A percentile compares a stretch with the other conserved stretches of the same genome.
These are phyloP conservation scores for Lithobates sylvaticus DNA, from an alignment of 2,797 vertebrate genomes.

Conservation along the genomic window DNA sequence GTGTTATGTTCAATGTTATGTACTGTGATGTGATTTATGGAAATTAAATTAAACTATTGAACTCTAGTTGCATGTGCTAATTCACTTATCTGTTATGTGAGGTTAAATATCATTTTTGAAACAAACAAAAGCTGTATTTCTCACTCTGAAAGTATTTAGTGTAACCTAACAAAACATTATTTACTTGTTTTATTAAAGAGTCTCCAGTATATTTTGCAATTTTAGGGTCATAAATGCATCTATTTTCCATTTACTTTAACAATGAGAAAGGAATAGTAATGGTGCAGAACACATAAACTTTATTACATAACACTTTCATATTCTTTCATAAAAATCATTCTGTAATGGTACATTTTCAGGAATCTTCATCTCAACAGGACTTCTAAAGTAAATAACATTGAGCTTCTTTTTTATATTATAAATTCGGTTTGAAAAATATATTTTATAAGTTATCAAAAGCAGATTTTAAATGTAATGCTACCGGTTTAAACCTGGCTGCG, in stretches of 20 bases:
- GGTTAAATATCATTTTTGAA: no score
- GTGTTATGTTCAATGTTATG: no score
- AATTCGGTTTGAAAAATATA: neutral
- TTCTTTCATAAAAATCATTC: neutral
- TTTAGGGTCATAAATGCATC: conserved; percentile 1
- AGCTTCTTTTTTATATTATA: neutral
- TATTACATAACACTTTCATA: neutral
- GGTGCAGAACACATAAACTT: neutral
- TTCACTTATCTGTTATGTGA: no score
- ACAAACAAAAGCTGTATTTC: no score
- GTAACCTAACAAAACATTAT: neutral
- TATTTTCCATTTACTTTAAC: conserved; percentile 20
- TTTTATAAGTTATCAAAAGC: neutral
- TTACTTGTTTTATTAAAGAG: neutral
- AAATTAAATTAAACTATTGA: no score
- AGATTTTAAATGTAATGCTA: no score
- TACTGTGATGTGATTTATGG: no score
- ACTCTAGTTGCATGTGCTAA: no score
- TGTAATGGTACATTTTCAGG: neutral
- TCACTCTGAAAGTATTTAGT: neutral
- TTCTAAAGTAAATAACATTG: neutral
- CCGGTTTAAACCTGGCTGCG: no score
- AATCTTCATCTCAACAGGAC: neutral
- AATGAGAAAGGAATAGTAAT: neutral
- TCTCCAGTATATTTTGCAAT: neutral